Evolutionary conservation across 2,797 vertebrate genomes (phyloP), one percentile per base, ranked within the genome.

Genomic region (Cynodonichthys magdalenae): DNA sequence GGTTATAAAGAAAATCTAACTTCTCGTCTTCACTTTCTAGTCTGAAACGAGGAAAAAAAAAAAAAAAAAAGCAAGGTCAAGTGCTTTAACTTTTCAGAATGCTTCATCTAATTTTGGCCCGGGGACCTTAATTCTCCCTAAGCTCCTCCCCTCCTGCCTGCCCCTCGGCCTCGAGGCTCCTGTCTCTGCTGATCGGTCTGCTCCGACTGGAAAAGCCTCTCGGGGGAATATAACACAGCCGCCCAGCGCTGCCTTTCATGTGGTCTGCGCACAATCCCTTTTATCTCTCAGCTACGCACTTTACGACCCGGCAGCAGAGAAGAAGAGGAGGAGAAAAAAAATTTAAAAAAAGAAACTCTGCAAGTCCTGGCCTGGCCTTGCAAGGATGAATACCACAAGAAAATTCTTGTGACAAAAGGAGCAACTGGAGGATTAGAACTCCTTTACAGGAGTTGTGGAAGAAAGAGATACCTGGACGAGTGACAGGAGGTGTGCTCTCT

Each of bases 231-330:
- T 87, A 90, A 87, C 84, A 76, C 81, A 85, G 87, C 86, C 80
- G 88, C 86, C 84, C 81, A 71, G 81, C 63, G 64, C 78, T 74
- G 81, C 85, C 90, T 92, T 93, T 93, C 89, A 93, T 93, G 90
- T 92, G 91, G 90, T 90, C 75, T 73, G 52, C 0, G 69, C 60
- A 81, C 87, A 77, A 90, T 87, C 81, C 86, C 86, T 92, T 92
- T 92, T 84, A 92, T 93, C 90, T 90, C 79, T 81, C 83, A 69
- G 89, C 84, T 81, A 84, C 79, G 74, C 63, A 63, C 83, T 89
- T 91, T 89, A 91, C 81, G 74, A 86, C 85, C 80, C 72, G 62
- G 81, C 74, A 65, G 81, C 66, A 77, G 70, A 82, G 77, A 67
- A 83, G 79, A 74, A 71, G 82, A 85, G 75, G 74, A 44, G 42